Evolutionary conservation across 1,140 invertebrate species (phyloP).

Genomic region (Scaptomyza montana): DNA sequence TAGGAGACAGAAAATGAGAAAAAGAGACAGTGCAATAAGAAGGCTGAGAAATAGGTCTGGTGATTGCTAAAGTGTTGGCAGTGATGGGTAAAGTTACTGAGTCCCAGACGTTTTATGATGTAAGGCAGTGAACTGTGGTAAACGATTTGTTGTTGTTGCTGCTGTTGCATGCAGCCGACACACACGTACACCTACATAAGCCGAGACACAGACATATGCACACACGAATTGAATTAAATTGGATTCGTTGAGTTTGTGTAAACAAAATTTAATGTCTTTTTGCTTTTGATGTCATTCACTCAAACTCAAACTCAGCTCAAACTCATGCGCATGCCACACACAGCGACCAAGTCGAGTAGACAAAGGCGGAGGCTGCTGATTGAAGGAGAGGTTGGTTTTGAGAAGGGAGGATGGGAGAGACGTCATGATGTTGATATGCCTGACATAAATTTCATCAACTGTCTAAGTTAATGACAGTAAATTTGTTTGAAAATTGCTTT

Average conservation of each 20-base stretch:
- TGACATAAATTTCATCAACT: constrained; percentile 83
- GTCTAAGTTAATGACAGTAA: constrained; percentile 83
- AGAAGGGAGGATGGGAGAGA: constrained; percentile 19
- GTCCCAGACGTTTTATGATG: constrained; percentile 66
- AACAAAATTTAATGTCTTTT: constrained; percentile 83
- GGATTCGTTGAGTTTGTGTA: constrained; percentile 81
- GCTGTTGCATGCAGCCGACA: constrained; percentile 57
- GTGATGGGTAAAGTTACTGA: constrained; percentile 43
- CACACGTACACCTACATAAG: constrained; percentile 41
- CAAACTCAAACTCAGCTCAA: constrained; percentile 72
- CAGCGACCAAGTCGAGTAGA: constrained; percentile 23
- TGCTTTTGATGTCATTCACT: constrained; percentile 81
- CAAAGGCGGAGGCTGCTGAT: constrained; percentile 36
- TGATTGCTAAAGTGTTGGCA: constrained; percentile 40
- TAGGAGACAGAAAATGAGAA: constrained; percentile 1
- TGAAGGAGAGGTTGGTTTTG: neutral
- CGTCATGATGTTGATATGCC: constrained; percentile 78
- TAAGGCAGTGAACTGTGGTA: constrained; percentile 79
- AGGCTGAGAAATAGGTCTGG: constrained; percentile 3
- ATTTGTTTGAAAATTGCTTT: constrained; percentile 83
- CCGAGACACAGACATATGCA: constrained; percentile 28
- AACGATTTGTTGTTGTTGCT: constrained; percentile 75
- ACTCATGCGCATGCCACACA: constrained; percentile 44
- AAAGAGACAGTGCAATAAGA: neutral
- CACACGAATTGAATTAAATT: constrained; percentile 80